phyloP scores from a whole-genome alignment of 2,888 invertebrate species.

The Brachyptera risi region DNA sequence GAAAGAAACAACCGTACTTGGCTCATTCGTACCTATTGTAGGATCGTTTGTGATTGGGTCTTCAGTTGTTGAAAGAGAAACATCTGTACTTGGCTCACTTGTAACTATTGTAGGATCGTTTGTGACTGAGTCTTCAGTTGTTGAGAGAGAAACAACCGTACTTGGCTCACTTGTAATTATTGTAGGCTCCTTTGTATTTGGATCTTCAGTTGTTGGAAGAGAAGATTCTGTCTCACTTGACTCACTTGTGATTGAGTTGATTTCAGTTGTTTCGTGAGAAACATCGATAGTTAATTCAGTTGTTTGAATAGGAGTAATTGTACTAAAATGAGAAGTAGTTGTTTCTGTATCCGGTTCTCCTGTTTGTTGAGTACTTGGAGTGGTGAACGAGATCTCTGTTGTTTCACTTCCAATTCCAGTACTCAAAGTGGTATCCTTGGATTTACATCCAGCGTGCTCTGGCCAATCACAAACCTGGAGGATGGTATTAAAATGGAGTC shows the following conservation, averaged over 20 bases:
- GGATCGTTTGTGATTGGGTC: neutral
- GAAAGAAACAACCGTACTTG: neutral
- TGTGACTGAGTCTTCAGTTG: neutral
- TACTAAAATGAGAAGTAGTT: neutral
- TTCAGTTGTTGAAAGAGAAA: too few species aligned
- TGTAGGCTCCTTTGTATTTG: neutral
- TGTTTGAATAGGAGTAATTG: neutral
- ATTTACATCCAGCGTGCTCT: neutral
- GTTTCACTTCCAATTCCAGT: neutral
- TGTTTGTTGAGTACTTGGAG: neutral
- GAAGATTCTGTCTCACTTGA: too few species aligned
- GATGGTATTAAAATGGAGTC: neutral
- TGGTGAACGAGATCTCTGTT: neutral
- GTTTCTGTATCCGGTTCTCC: neutral
- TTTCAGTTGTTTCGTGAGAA: too few species aligned
- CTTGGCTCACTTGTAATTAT: neutral
- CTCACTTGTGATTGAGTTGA: too few species aligned
- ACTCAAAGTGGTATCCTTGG: too few species aligned
- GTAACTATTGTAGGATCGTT: neutral
- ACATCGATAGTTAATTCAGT: neutral
- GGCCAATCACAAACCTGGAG: conserved; percentile 7
- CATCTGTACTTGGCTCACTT: neutral
- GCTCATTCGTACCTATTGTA: neutral
- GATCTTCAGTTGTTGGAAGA: neutral
- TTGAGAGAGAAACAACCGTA: neutral